A percentile compares a stretch with the other conserved stretches of the same genome.
Evolutionary conservation across 64 coral and sea anemone genomes (phyloP).

Genomic region (Hydrozoanthus tunicans): DNA sequence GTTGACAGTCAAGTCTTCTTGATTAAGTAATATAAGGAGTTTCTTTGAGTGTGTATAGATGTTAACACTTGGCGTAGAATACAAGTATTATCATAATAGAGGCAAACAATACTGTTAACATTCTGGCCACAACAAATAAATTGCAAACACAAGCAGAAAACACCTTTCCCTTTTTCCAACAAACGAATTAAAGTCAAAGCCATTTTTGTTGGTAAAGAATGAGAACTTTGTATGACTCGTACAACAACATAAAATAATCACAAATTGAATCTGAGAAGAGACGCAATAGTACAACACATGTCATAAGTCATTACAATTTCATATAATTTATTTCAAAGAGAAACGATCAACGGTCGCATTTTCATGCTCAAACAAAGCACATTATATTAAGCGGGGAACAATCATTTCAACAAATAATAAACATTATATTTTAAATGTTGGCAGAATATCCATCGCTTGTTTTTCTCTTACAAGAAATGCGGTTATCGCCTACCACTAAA

Average conservation of each 20-base stretch:
- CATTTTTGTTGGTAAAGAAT: background rate
- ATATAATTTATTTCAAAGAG: background rate
- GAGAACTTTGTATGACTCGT: background rate
- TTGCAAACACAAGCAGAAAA: too few relatives aligned
- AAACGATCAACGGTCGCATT: background rate
- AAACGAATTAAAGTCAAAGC: too few relatives aligned
- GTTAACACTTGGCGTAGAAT: too few relatives aligned
- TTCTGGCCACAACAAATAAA: too few relatives aligned
- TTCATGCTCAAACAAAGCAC: background rate
- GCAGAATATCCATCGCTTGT: background rate
- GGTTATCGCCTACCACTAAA: background rate
- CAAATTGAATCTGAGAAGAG: constrained; percentile 26
- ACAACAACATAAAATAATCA: constrained; percentile 25
- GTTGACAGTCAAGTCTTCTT: too few relatives aligned
- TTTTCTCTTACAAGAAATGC: background rate
- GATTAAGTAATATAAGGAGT: too few relatives aligned
- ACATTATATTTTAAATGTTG: background rate
- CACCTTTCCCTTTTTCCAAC: too few relatives aligned
- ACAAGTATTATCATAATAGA: too few relatives aligned
- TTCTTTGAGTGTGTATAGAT: too few relatives aligned
- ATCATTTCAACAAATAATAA: constrained; percentile 1
- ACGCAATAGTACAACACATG: background rate
- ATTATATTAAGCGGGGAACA: background rate
- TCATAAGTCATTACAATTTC: background rate
- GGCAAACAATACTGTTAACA: too few relatives aligned